phyloP scores from a whole-genome alignment of 53 echinoderm and acorn worm species.

The Temnopleurus reevesii region DNA sequence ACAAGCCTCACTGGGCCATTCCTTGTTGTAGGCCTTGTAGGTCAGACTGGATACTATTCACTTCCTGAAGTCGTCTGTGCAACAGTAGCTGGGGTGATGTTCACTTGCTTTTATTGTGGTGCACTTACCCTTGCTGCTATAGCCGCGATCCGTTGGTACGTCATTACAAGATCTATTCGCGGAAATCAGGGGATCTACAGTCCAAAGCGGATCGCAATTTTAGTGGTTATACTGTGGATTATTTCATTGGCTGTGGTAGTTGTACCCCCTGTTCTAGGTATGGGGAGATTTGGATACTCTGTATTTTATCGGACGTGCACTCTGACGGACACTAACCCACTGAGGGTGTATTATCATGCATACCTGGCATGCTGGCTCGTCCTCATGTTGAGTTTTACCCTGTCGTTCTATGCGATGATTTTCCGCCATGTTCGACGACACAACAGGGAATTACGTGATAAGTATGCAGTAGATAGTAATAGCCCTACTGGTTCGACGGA shows the following conservation, averaged over 20 bases:
- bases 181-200: not conserved
- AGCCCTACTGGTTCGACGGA: too few relatives aligned
- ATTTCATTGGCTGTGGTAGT: not conserved
- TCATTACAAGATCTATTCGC: not conserved
- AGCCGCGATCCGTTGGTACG: constrained; percentile 10
- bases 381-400: not conserved
- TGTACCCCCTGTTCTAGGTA: not conserved
- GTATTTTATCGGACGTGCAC: not conserved
- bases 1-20: not conserved
- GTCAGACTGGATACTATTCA: not conserved
- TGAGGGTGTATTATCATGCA: not conserved
- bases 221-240: not conserved
- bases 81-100: too few relatives aligned
- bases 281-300: not conserved
- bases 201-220: not conserved
- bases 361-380: not conserved
- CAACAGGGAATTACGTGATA: not conserved
- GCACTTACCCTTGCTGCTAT: too few relatives aligned
- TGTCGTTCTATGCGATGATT: not conserved
- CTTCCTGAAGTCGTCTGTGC: too few relatives aligned
- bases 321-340: not conserved
- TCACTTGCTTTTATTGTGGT: too few relatives aligned
- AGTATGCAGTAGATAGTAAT: not conserved
- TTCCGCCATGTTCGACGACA: not conserved
- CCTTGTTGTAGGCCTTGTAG: not conserved